Evolutionary conservation across 2,113 vertebrate genomes (phyloP), one percentile per base, ranked within the genome.

Genomic region (Hypocryptadius cinnamomeus): DNA sequence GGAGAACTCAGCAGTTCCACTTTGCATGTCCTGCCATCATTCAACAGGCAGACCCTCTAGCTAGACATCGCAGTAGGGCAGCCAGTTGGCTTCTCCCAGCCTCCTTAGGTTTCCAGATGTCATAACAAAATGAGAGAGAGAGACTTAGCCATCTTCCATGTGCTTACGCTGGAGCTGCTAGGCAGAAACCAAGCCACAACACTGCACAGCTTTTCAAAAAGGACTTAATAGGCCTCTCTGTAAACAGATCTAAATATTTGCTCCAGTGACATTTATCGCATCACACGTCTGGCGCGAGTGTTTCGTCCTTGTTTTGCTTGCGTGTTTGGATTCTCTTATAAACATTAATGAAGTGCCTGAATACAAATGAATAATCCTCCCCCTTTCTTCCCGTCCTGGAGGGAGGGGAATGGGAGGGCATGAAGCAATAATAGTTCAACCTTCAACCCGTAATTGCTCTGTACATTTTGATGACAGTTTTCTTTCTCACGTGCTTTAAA

Each of bases 231-330:
- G 95, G 79, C 70, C 74, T 92, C 87, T 94, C 91, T 96, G 93
- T 97, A 97, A 97, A 97, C 90, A 96, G 90, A 54, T 89, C 77
- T 94, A 93, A 95, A 94, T 93, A 93, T 96, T 97, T 95, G 94
- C 90, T 83, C 79, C 73, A 71, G 91, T 82, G 83, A 96, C 96
- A 96, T 70, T 76, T 77, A 95, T 96, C 79, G 61, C 83, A 94
- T 96, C 50, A 47, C 63, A 78, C 91, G 77, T 96, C 95, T 78
- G 39, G 86, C 47, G 72, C 12, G 35, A 86, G 78, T 56, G 79
- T 85, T 72, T 85, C 10, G 69, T 76, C 94, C 90, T 87, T 97
- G 93, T 92, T 97, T 97, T 97, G 85, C 96, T 93, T 95, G 85
- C 22, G 1, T 96, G 93, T 94, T 91, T 96, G 87, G 77, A 87